phyloP scores from a whole-genome alignment of 2,113 vertebrate species.

The Eurystomus gularis region DNA sequence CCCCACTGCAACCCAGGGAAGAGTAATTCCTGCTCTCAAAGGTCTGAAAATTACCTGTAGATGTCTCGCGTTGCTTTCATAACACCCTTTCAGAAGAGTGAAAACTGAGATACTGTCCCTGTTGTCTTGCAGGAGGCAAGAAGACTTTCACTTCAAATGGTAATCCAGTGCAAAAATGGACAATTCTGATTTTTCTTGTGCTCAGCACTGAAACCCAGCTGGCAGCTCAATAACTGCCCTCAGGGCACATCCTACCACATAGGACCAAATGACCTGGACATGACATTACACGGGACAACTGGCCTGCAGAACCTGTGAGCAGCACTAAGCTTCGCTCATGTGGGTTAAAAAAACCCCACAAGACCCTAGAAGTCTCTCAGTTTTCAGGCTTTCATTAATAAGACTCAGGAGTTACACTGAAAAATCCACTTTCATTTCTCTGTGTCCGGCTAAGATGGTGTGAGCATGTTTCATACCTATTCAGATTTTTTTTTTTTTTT shows the following conservation, averaged over 20 bases:
- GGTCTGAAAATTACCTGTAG: not conserved
- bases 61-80: not conserved
- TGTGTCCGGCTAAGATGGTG: not conserved
- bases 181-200: not conserved
- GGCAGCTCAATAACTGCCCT: not conserved
- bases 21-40: not conserved
- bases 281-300: not conserved
- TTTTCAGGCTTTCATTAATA: not conserved
- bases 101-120: not conserved
- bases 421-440: not conserved
- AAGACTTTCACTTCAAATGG: not conserved
- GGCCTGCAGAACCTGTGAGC: not conserved
- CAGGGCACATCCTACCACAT: not conserved
- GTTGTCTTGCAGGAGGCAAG: not conserved
- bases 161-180: not conserved
- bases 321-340: not conserved
- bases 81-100: not conserved
- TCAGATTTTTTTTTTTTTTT: not conserved
- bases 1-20: not conserved
- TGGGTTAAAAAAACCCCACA: not conserved
- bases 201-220: not conserved
- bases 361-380: not conserved
- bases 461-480: not conserved
- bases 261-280: not conserved
- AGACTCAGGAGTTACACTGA: not conserved